Evolutionary conservation across 2,113 vertebrate genomes (phyloP), one percentile per base, ranked within the genome.

Genomic region (Hyaena hyaena): DNA sequence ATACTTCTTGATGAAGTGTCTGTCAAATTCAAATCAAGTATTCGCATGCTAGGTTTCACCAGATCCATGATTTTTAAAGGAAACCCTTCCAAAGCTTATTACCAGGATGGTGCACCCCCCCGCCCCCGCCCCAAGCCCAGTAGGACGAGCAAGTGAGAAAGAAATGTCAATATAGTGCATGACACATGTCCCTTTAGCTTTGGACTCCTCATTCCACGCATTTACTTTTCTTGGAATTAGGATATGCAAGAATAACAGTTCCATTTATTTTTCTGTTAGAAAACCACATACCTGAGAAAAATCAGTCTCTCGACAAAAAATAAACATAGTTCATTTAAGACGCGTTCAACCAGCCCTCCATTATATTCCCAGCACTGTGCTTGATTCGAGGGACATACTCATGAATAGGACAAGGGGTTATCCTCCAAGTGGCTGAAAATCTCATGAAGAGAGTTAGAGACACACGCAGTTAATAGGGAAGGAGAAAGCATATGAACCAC

Each of bases 11-110:
- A 96, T 92, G 28, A 65, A 93, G 10, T 93, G 4, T 96, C 61
- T 80, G 48, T 96, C 84, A 95, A 94, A 31, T 93, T 94, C 68
- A 85, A 92, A 69, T 92, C 96, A 97, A 7, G 55, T 96, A 35
- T 73, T 94, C 83, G 87, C 19, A 69, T 92, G 26, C 55, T 95
- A 61, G 26, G 21, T 87, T 92, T 90, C 50, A 77, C 23, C 31
- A 95, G 12, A 87, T 87, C 50, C 6, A 61, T 35, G 53, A 80
- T 82, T 85, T 96, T 86, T 74, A 96, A 89, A 74, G 14, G 15
- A 7, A 93, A 83, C 28, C 50, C 6, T 92, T 93, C 10, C 39
- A 43, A 92, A 93, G 39, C n/a, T 97, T 94, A 84, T 77, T 95
- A 90, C 74, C 10, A 87, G 17, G n/a, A 83, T 4, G 65, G 26